These are phyloP conservation scores for Caenorhabditis sulstoni DNA, from an alignment of 2,888 invertebrate species.

Conservation along the genomic window DNA sequence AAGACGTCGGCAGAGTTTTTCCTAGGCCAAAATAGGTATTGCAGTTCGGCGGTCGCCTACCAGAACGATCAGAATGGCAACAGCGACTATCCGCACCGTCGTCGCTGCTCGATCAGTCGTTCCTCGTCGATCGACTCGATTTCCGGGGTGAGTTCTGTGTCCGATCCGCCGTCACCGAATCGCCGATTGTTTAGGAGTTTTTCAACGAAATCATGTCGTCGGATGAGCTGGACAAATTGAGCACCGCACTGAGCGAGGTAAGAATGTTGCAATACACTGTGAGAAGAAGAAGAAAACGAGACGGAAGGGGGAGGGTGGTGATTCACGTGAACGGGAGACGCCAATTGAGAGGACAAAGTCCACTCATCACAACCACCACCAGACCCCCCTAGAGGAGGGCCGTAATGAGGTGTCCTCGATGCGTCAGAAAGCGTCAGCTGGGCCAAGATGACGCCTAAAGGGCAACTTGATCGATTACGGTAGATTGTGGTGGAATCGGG, in stretches of 20 bases:
- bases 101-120: conserved; percentile 37
- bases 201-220: conserved; percentile 66
- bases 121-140: conserved; percentile 55
- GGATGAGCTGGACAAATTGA: conserved; percentile 78
- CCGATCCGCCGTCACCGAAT: neutral
- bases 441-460: too few relatives aligned
- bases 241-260: conserved; percentile 78
- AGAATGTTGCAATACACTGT: conserved; percentile 36
- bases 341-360: conserved; percentile 28
- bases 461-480: too few relatives aligned
- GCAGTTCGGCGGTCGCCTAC: too few relatives aligned
- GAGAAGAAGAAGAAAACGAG: too few relatives aligned
- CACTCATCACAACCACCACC: conserved; percentile 5
- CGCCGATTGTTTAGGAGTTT: conserved; percentile 54
- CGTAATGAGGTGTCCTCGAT: too few relatives aligned
- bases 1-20: too few relatives aligned
- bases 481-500: too few relatives aligned
- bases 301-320: neutral
- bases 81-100: conserved; percentile 12
- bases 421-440: too few relatives aligned
- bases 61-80: conserved; percentile 50
- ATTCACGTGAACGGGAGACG: conserved; percentile 41
- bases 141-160: conserved; percentile 24
- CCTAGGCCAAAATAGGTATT: too few relatives aligned
- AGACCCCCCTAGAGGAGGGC: too few relatives aligned